Evolutionary conservation across 2,113 vertebrate species (phyloP).

Genomic region (Pygoscelis adeliae): DNA sequence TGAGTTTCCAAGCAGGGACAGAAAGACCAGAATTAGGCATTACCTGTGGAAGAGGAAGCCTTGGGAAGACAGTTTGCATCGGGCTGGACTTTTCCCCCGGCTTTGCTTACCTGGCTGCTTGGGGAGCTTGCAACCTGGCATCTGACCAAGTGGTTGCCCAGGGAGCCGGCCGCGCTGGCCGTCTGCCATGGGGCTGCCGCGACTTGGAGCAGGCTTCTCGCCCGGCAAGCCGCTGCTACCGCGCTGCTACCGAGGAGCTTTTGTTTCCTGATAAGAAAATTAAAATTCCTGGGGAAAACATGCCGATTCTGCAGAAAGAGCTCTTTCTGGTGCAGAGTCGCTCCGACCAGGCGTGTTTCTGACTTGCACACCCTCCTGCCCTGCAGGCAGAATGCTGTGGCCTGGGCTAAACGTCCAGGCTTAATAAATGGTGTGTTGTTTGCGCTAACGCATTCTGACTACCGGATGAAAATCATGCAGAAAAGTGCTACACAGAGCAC

Average conservation of each 20-base stretch:
- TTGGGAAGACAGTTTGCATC: not conserved
- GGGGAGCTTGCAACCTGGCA: not conserved
- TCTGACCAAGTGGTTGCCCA: not conserved
- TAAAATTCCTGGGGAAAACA: constrained; percentile 9
- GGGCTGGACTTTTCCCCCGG: not conserved
- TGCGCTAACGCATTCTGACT: not conserved
- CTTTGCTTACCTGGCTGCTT: constrained; percentile 17
- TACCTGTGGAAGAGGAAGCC: not conserved
- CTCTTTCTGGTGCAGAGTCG: not conserved
- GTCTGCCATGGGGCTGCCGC: not conserved
- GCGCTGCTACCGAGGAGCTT: not conserved
- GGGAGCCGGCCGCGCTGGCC: not conserved
- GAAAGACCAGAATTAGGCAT: not conserved
- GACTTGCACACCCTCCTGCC: not conserved
- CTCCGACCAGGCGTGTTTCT: not conserved
- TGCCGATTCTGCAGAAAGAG: constrained; percentile 3
- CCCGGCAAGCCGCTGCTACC: not conserved
- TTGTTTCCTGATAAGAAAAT: constrained; percentile 31
- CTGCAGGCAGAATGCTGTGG: not conserved
- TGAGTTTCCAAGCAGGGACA: not conserved
- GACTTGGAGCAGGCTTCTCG: not conserved
- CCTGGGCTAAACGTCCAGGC: not conserved
- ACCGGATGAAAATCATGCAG: not conserved
- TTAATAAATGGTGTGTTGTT: not conserved
- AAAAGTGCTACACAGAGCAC: not conserved